These are phyloP conservation scores for Sebastes iracundus DNA, from an alignment of 2,797 vertebrate species.

Conservation along the genomic window DNA sequence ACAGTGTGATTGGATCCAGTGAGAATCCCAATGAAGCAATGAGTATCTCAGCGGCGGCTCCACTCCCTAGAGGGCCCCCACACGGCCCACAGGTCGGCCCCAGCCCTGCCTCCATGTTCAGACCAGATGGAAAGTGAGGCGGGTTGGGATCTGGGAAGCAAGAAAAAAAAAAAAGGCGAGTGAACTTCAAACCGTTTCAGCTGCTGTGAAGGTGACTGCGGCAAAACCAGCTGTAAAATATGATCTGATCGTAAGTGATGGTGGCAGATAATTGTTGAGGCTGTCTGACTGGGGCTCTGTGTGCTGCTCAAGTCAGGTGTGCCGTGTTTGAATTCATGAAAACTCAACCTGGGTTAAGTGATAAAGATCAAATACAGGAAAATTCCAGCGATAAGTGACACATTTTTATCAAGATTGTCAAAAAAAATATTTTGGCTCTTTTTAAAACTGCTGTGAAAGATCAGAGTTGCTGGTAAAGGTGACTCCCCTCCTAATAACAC, in stretches of 20 bases:
- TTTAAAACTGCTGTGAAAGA: neutral
- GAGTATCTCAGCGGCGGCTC: constrained; percentile 52
- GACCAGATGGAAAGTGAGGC: constrained; percentile 33
- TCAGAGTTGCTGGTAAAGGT: constrained; percentile 8
- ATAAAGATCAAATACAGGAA: constrained; percentile 1
- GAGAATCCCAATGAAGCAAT: constrained; percentile 74
- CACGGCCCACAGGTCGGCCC: neutral
- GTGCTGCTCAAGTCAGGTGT: neutral
- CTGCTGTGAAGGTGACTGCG: constrained; percentile 65
- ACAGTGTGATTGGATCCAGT: constrained; percentile 68
- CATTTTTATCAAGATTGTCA: neutral
- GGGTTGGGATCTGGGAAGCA: constrained; percentile 11
- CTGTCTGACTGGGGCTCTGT: neutral
- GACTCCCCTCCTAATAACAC: neutral
- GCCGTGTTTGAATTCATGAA: constrained; percentile 5
- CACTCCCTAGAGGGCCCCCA: neutral
- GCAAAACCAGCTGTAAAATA: constrained; percentile 22
- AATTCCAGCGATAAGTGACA: neutral
- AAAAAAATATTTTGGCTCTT: neutral
- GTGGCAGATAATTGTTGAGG: constrained; percentile 40
- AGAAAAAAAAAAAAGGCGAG: constrained; percentile 7
- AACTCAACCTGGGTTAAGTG: neutral
- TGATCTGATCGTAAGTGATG: constrained; percentile 27
- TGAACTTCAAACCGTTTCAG: constrained; percentile 42
- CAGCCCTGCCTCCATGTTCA: constrained; percentile 6